phyloP scores from a whole-genome alignment of 37 sponge, comb jelly and placozoan species.

The Chondrilla cf. caribensis region DNA sequence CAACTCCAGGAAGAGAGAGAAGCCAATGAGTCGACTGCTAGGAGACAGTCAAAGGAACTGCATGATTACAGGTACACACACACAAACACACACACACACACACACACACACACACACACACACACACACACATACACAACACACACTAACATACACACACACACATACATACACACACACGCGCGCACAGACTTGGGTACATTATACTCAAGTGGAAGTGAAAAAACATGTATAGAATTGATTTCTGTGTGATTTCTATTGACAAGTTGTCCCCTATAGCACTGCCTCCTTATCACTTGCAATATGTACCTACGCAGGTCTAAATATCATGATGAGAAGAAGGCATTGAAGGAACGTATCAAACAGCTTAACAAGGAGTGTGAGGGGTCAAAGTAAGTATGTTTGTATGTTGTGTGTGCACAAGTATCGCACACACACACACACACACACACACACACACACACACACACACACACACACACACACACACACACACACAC shows the following conservation, averaged over 20 bases:
- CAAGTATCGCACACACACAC: background rate
- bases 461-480: slow-evolving; percentile 1
- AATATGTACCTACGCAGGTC: no score
- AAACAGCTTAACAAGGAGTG: background rate
- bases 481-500: background rate
- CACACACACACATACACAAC: background rate
- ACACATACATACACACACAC: no score
- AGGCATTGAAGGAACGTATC: background rate
- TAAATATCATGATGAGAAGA: slow-evolving; percentile 2
- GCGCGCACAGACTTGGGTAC: no score
- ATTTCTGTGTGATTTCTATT: no score
- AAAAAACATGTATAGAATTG: no score
- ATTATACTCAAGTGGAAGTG: no score
- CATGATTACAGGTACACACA: background rate
- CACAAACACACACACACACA: background rate
- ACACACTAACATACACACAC: no score
- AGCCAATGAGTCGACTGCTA: background rate
- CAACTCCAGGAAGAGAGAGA: background rate
- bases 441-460: background rate
- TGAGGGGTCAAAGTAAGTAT: background rate
- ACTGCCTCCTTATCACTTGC: no score
- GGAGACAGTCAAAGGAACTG: background rate
- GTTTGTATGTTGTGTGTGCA: background rate
- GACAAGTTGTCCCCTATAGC: no score
- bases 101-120: background rate